Conservation (phyloP, 2,888 invertebrate species). For the Elmis aenea region DNA sequence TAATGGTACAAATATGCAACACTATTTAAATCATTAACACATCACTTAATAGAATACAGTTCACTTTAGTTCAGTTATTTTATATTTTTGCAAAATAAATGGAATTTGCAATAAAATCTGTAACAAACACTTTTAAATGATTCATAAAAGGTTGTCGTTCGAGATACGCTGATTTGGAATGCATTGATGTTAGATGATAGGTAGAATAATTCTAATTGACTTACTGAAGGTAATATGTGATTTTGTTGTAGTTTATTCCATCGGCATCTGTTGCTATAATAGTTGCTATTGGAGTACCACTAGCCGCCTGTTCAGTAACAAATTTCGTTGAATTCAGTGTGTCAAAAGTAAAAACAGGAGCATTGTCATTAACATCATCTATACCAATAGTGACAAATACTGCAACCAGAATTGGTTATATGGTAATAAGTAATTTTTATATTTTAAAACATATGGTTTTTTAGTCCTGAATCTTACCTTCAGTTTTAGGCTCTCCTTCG, state of each 20-base stretch:
- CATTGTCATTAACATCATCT: constrained; percentile 60
- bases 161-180: too few species aligned
- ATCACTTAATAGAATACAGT: too few species aligned
- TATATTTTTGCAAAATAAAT: too few species aligned
- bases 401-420: too few species aligned
- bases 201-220: too few species aligned
- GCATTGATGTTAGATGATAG: too few species aligned
- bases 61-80: too few species aligned
- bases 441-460: constrained; percentile 5
- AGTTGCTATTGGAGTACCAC: constrained; percentile 52
- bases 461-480: not conserved
- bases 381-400: constrained; percentile 56
- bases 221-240: constrained; percentile 54
- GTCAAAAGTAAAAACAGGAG: constrained; percentile 52
- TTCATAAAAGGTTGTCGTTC: too few species aligned
- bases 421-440: too few species aligned
- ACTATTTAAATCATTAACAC: too few species aligned
- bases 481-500: not conserved
- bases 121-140: not conserved
- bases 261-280: constrained; percentile 59
- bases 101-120: not conserved
- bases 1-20: too few species aligned
- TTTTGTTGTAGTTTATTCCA: constrained; percentile 54
- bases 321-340: constrained; percentile 44
- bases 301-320: constrained; percentile 53